These are phyloP conservation scores for Myoxocephalus aenaeus DNA, from an alignment of 2,797 vertebrate genomes.

Conservation along the genomic window DNA sequence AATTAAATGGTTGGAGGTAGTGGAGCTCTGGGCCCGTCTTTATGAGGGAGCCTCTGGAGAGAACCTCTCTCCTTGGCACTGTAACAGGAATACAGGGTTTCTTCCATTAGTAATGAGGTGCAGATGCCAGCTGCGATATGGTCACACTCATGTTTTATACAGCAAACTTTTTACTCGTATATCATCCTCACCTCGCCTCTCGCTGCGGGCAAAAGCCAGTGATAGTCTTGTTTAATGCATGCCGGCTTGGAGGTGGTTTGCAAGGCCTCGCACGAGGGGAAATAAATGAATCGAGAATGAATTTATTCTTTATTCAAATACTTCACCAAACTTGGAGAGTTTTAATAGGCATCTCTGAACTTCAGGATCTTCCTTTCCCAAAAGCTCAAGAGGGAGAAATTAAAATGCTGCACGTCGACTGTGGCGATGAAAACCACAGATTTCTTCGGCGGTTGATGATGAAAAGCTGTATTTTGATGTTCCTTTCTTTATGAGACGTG, in stretches of 20 bases:
- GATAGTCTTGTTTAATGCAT: constrained; percentile 33
- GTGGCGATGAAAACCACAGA: constrained; percentile 5
- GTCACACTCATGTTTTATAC: constrained; percentile 75
- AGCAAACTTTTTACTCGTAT: constrained; percentile 59
- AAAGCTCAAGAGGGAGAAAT: not conserved
- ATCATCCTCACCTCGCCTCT: constrained; percentile 48
- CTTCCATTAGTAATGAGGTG: constrained; percentile 79
- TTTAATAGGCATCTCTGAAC: constrained; percentile 1
- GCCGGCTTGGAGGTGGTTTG: not conserved
- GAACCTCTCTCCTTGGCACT: constrained; percentile 56
- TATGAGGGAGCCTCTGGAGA: constrained; percentile 56
- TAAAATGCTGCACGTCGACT: not conserved
- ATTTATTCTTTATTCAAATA: not conserved
- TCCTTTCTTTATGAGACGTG: not conserved
- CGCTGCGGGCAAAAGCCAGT: constrained; percentile 16
- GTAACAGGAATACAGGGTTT: constrained; percentile 65
- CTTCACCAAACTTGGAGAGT: not conserved
- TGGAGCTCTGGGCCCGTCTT: constrained; percentile 49
- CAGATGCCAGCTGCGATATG: constrained; percentile 73
- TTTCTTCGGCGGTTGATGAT: not conserved
- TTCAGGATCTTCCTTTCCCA: not conserved
- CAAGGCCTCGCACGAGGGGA: not conserved
- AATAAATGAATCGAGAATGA: not conserved
- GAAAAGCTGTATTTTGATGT: constrained; percentile 4
- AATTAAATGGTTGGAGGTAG: constrained; percentile 63